phyloP scores from a whole-genome alignment of 2,888 invertebrate genomes.

The Acleris cristana region DNA sequence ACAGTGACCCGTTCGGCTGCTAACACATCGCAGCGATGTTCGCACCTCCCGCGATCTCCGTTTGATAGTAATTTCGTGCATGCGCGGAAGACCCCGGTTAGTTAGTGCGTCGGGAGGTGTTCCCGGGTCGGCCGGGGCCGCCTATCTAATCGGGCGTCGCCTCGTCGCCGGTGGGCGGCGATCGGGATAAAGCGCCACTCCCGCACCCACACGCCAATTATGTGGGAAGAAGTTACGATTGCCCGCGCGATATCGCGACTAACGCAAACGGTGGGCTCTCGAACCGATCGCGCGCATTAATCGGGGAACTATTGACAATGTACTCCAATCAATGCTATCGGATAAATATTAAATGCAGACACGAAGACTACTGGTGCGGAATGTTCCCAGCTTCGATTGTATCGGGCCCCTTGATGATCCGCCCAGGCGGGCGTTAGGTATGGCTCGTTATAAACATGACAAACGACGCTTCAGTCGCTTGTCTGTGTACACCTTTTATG shows the following conservation, averaged over 20 bases:
- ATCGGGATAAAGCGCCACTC: constrained; percentile 75
- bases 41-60: constrained; percentile 43
- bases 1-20: not conserved
- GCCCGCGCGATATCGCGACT: constrained; percentile 68
- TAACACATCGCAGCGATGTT: constrained; percentile 32
- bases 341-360: constrained; percentile 39
- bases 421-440: constrained; percentile 18
- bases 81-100: constrained; percentile 49
- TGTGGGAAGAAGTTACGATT: constrained; percentile 82
- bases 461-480: constrained; percentile 15
- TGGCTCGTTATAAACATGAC: constrained; percentile 27
- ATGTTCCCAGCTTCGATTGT: constrained; percentile 8
- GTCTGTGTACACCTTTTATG: not conserved
- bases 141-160: constrained; percentile 77
- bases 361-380: constrained; percentile 26
- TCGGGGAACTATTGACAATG: constrained; percentile 70
- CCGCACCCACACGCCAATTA: constrained; percentile 82
- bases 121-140: constrained; percentile 65
- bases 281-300: constrained; percentile 68
- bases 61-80: constrained; percentile 51
- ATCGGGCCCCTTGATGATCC: constrained; percentile 13
- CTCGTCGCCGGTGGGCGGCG: constrained; percentile 78
- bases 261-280: constrained; percentile 70
- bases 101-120: constrained; percentile 56
- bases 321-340: constrained; percentile 66